Base-by-base conservation (phyloP, 2,888 invertebrate species). In the Aleiodes testaceus region DNA sequence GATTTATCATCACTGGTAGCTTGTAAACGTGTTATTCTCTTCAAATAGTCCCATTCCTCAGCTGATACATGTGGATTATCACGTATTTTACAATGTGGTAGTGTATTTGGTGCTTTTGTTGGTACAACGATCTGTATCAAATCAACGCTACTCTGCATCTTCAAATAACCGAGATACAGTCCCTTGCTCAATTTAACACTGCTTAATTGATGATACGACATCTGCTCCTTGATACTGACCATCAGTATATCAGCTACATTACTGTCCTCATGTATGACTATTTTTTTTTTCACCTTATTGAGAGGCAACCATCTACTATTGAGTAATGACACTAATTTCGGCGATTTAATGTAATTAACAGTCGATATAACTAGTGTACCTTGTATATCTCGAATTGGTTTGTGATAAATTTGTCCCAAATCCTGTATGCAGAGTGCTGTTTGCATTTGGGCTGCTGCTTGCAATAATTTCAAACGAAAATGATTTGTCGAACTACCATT, bases 51-150 rank as follows among this genome's bases (percentile, higher is more conserved):
- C 98, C 98, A 99, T 88, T 99, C 99, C 85, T 98, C 98, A 26
- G 95, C 95, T 12, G 97, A 97, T 0, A 99, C 96, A 85, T 98
- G 98, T 1, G 98, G 95, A 89, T 98, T 98, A 79, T 97, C 96
- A 73, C 99, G 89, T 45, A 99, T 93, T 87, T 96, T 95, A 75
- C 94, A 95, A 86, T 97, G 96, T 0, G 99, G 99, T 77, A 99
- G 91, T 78, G 98, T 95, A 87, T 98, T 99, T 3, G 99, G 99
- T 1, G 95, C 93, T 82, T 95, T 94, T 67, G 95, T 92, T 0
- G 97, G 96, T 22, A 98, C 98, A 55, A 99, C 94, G 9, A 99
- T 93, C 81, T 97, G 93, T 55, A 98, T 95, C 73, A 96, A 92
- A 87, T 98, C 98, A 69, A 99, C 96, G 1, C 98, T 97, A 78